Evolutionary conservation across 2,888 invertebrate genomes (phyloP), one percentile per base, ranked within the genome.

Genomic region (Cordilura impudica): DNA sequence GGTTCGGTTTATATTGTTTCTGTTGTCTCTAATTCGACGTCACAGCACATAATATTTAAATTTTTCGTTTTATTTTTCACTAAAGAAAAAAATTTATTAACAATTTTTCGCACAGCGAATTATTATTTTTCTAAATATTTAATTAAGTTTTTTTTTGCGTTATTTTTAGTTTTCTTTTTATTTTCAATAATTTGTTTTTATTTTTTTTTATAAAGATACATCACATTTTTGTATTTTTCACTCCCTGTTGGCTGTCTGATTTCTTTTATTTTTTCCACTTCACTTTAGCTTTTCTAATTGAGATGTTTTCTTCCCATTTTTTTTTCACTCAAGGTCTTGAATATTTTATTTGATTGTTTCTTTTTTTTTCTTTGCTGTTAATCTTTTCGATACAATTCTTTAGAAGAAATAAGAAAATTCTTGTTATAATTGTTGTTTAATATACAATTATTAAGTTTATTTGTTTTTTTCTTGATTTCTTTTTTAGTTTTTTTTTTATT

Each of bases 321-420:
- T 56, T 61, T 78, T 75, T 31, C 75, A 61, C 75, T 75, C 79
- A 79, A 79, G 75, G 79, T 79, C 79, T 79, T 79, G 56, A 53
- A 70, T 66, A 61, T 51, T 60, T 31, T 43, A 70, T 69, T 72
- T 61, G 61, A 66, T 66, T 71, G 19, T 65, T 35, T 61, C 35
- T 23, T 47, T 23, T 66, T 78, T 56, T 67, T 66, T 26, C 31
- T 63, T 69, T 60, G 53, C 26, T 49, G 58, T 26, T 67, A 76
- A 71, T 53, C 61, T 49, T 58, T 58, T n/a, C n/a, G 21, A 39
- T 47, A 47, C 29, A 10, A 29, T 19, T 63, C 49, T 51, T 51
- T 7, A 18, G n/a, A 39, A 39, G 1, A 39, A 14, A 35, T 49
- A 49, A 39, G 14, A 23, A 6, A 43, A 31, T 31, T 61, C 35